A percentile compares a stretch with the other conserved stretches of the same genome.
Conservation (phyloP, 2,797 vertebrate species). For the Paratrypauchen microcephalus region DNA sequence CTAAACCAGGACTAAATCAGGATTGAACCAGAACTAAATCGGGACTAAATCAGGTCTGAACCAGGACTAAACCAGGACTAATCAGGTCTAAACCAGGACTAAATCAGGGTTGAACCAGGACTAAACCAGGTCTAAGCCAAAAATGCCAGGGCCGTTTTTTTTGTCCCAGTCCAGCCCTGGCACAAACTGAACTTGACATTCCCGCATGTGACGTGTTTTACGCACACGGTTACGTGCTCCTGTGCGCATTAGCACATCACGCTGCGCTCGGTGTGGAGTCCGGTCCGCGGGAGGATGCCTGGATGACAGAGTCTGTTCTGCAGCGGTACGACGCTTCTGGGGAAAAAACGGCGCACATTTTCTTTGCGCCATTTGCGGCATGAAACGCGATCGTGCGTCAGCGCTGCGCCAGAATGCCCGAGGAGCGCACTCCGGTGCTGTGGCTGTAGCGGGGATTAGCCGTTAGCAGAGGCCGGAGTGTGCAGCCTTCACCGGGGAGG, state of each 20-base stretch:
- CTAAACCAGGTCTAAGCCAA: too few species aligned
- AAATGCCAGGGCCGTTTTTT: too few species aligned
- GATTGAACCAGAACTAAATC: too few species aligned
- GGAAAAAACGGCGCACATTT: neutral
- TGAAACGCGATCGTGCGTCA: conserved; percentile 30
- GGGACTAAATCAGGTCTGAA: too few species aligned
- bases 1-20: too few species aligned
- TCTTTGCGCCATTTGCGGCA: conserved; percentile 24
- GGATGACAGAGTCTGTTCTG: neutral
- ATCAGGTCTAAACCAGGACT: too few species aligned
- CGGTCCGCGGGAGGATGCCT: conserved; percentile 33
- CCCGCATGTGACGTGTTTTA: neutral
- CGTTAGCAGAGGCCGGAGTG: conserved; percentile 40
- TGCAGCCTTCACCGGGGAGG: conserved; percentile 11
- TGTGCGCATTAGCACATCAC: conserved; percentile 6
- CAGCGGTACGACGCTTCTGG: conserved; percentile 11
- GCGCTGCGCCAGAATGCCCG: conserved; percentile 25
- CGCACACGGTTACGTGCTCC: conserved; percentile 14
- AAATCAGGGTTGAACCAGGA: too few species aligned
- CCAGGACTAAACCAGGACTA: too few species aligned
- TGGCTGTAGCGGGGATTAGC: conserved; percentile 7
- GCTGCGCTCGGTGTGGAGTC: conserved; percentile 31
- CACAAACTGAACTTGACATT: neutral
- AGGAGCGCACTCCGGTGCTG: neutral
- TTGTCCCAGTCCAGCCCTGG: too few species aligned